A percentile compares a stretch with the other conserved stretches of the same genome.
Evolutionary conservation across 2,797 vertebrate species (phyloP).

Genomic region (Myripristis jacobus): DNA sequence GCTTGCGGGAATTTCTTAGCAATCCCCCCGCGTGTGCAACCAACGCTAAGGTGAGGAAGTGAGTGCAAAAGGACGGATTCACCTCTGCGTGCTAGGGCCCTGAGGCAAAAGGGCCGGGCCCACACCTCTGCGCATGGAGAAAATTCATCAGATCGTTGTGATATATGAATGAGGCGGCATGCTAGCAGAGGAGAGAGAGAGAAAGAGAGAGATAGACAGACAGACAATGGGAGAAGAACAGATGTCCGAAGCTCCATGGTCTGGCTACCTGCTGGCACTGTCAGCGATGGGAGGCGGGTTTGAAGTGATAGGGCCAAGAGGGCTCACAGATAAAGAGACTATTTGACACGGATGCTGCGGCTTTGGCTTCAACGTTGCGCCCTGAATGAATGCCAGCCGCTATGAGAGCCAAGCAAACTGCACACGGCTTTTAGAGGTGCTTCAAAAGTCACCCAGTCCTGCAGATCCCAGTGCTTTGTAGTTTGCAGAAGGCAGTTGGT

Average conservation of each 20-base stretch:
- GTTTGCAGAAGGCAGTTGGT: too few species aligned
- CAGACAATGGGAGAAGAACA: constrained; percentile 33
- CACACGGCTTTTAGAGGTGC: constrained; percentile 40
- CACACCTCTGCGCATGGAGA: not conserved
- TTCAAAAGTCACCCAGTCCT: constrained; percentile 52
- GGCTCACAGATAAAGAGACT: constrained; percentile 43
- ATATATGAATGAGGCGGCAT: constrained; percentile 29
- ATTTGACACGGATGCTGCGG: constrained; percentile 48
- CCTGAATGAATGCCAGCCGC: constrained; percentile 28
- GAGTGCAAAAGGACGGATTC: constrained; percentile 8
- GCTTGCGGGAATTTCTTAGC: constrained; percentile 30
- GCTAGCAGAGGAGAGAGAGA: not conserved
- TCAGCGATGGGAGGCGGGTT: constrained; percentile 55
- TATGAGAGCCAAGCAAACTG: constrained; percentile 30
- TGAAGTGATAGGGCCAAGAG: constrained; percentile 52
- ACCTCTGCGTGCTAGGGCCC: constrained; percentile 10
- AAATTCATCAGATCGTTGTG: constrained; percentile 1
- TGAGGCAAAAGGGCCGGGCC: constrained; percentile 15
- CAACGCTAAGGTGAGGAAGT: constrained; percentile 15
- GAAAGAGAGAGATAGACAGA: constrained; percentile 35
- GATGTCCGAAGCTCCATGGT: constrained; percentile 52
- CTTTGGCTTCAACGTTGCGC: constrained; percentile 3
- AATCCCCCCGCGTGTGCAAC: constrained; percentile 18
- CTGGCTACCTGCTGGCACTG: constrained; percentile 58
- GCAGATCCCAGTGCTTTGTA: too few species aligned